Evolutionary conservation across 2,797 vertebrate species (phyloP).

Genomic region (Mormyrus hasselquistii): DNA sequence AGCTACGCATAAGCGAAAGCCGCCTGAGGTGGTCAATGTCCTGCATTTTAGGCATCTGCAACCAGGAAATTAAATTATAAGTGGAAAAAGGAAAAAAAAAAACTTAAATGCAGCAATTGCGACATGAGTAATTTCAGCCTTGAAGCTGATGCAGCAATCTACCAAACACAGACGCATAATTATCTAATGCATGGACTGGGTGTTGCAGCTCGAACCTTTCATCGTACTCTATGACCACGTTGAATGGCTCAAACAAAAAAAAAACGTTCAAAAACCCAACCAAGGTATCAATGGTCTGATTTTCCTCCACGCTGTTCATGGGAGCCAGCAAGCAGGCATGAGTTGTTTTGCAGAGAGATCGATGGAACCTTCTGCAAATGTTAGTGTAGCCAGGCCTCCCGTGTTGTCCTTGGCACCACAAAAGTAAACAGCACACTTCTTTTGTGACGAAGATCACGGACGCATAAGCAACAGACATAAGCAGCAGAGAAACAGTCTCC

Average conservation of each 20-base stretch:
- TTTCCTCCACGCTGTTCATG: conserved; percentile 15
- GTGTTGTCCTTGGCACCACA: conserved; percentile 46
- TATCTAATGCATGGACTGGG: not conserved
- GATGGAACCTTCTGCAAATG: conserved; percentile 35
- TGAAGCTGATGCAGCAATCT: not conserved
- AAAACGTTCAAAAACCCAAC: not conserved
- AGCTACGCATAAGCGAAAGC: not conserved
- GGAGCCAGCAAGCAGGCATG: conserved; percentile 33
- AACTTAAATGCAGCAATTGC: not conserved
- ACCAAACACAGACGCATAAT: too few species aligned
- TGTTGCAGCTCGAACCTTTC: not conserved
- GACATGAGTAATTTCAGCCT: not conserved
- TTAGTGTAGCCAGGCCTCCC: conserved; percentile 37
- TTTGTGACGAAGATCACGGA: conserved; percentile 49
- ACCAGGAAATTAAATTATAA: not conserved
- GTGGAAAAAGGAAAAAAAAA: not conserved
- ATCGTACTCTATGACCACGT: not conserved
- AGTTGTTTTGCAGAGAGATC: conserved; percentile 32
- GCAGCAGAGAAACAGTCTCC: conserved; percentile 27
- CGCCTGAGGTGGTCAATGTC: not conserved
- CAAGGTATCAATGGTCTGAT: not conserved
- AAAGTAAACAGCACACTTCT: conserved; percentile 47
- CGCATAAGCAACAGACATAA: conserved; percentile 27
- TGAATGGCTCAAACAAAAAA: not conserved
- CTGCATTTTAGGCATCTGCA: not conserved